Evolutionary conservation across 2,797 vertebrate species (phyloP).

Genomic region (Phoeniculus purpureus): DNA sequence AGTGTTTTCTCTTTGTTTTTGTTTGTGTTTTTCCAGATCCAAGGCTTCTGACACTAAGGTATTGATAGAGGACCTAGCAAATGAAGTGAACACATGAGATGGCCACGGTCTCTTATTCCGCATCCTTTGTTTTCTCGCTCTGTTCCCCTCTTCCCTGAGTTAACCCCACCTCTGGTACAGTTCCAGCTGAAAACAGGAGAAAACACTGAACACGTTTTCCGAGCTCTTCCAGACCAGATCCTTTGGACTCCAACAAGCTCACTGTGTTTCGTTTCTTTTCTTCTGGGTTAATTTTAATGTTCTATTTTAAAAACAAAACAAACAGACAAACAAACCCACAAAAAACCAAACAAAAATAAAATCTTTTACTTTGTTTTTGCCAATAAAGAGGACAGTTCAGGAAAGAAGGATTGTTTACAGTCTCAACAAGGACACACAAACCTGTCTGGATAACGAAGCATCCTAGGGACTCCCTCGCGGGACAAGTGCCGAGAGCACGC

Average conservation of each 20-base stretch:
- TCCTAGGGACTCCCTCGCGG: conserved; percentile 79
- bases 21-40: conserved; percentile 79
- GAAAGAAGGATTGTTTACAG: conserved; percentile 92
- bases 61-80: conserved; percentile 96
- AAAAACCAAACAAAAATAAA: conserved; percentile 55
- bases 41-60: conserved; percentile 95
- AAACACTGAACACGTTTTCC: conserved; percentile 75
- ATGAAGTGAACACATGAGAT: conserved; percentile 94
- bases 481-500: conserved; percentile 69
- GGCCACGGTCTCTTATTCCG: conserved; percentile 57
- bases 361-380: conserved; percentile 80
- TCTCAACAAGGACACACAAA: conserved; percentile 84
- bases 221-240: conserved; percentile 83
- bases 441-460: conserved; percentile 76
- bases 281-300: conserved; percentile 82
- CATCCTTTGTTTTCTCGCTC: conserved; percentile 79
- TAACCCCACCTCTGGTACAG: conserved; percentile 79
- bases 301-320: conserved; percentile 76
- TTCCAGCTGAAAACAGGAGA: conserved; percentile 80
- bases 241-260: conserved; percentile 84
- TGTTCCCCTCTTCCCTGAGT: conserved; percentile 71
- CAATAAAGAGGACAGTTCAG: conserved; percentile 83
- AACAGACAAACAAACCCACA: conserved; percentile 60
- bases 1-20: neutral
- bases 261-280: conserved; percentile 82